phyloP scores from a whole-genome alignment of 2,113 vertebrate species.

The Elanoides forficatus region DNA sequence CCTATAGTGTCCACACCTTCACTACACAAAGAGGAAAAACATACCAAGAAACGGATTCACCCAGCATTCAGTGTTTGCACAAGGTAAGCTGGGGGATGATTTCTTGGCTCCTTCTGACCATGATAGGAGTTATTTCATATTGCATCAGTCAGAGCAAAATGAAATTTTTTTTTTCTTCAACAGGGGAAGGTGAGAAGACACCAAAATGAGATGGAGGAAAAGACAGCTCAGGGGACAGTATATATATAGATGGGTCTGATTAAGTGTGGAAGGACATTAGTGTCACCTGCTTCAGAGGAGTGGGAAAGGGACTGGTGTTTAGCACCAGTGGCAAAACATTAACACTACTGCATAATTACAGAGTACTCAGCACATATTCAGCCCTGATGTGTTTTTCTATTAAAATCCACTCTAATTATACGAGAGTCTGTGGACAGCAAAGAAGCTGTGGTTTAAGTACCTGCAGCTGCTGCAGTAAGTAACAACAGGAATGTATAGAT shows the following conservation, averaged over 20 bases:
- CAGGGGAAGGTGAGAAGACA: neutral
- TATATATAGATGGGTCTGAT: conserved; percentile 32
- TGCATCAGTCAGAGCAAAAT: neutral
- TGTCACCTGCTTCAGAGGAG: conserved; percentile 48
- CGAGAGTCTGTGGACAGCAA: conserved; percentile 47
- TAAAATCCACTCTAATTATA: conserved; percentile 66
- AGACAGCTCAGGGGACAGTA: neutral
- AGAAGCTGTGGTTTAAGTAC: conserved; percentile 61
- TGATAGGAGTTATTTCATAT: neutral
- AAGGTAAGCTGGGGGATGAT: neutral
- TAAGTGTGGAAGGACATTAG: conserved; percentile 19
- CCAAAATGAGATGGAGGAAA: neutral
- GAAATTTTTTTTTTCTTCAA: neutral
- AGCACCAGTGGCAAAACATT: conserved; percentile 46
- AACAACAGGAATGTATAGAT: neutral
- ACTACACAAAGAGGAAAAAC: neutral
- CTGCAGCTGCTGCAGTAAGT: conserved; percentile 69
- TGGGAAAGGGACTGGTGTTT: neutral
- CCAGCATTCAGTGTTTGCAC: neutral
- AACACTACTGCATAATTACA: conserved; percentile 59
- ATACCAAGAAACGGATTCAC: neutral
- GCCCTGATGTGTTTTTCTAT: conserved; percentile 49
- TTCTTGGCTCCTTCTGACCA: neutral
- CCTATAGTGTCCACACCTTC: neutral
- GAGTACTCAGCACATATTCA: conserved; percentile 61